A percentile compares a stretch with the other conserved stretches of the same genome.
These are phyloP conservation scores for Microctenopoma lineatum DNA, from an alignment of 2,797 vertebrate species.

Conservation along the genomic window DNA sequence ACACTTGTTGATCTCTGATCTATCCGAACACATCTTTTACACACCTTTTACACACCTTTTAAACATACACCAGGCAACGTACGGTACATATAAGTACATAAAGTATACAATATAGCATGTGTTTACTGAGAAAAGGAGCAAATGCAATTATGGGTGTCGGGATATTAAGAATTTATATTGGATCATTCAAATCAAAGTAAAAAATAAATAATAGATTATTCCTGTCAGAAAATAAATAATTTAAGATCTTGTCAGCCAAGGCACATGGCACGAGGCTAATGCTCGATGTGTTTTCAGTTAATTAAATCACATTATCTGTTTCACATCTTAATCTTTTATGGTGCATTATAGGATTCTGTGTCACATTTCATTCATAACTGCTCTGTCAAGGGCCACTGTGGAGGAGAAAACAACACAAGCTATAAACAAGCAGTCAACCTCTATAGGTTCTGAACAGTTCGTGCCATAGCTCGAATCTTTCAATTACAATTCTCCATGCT, in stretches of 20 bases:
- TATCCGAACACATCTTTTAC: no score
- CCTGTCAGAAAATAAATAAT: no score
- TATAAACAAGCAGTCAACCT: constrained; percentile 6
- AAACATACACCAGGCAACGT: no score
- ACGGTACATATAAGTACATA: no score
- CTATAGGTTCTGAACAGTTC: background rate
- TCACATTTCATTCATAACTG: constrained; percentile 23
- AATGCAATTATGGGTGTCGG: background rate
- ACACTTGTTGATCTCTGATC: no score
- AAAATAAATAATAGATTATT: no score
- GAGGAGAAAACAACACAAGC: constrained; percentile 4
- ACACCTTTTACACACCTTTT: no score
- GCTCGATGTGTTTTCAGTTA: constrained; percentile 23
- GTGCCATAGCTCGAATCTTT: background rate
- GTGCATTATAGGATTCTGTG: constrained; percentile 36
- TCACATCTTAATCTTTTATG: constrained; percentile 49
- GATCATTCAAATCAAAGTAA: no score
- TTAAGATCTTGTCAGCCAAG: background rate
- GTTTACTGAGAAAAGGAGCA: background rate
- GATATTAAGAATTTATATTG: no score
- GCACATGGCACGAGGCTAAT: constrained; percentile 10
- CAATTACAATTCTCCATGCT: constrained; percentile 1
- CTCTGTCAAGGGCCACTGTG: background rate
- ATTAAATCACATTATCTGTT: constrained; percentile 46
- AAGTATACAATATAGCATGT: no score